Base-by-base conservation (phyloP, 1,140 invertebrate species). In the Lineus longissimus region DNA sequence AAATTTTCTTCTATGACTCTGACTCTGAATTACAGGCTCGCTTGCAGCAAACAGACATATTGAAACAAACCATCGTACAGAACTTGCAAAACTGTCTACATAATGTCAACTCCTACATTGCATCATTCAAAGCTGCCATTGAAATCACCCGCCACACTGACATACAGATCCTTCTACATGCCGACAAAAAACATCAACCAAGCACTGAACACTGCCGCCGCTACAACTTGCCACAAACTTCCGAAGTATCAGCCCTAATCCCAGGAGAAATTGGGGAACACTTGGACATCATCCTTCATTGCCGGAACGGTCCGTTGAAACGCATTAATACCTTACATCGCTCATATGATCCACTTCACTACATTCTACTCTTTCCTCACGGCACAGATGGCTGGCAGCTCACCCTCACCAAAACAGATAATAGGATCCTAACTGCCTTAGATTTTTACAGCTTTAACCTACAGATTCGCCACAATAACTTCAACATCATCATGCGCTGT, bases 181-280 rank as follows among this genome's bases (percentile, higher is more conserved):
- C 80, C 71, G 23, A 71, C 45, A 69, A 73, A 40, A 76, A 81
- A 51, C 71, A 76, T 75, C 73, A 55, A 61, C 82, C 79, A 47
- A 33, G 45, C 40, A 71, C 73, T 25, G 63, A 82, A 74, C 83
- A 86, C 64, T 65, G 57, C 59, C 61, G 82, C 61, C 31, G 57
- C 43, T 77, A 65, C 62, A 85, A 85, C 65, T 68, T 70, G 51
- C 79, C 78, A 47, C 54, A 67, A 40, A 59, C 72, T 57, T 72
- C 77, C 61, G 76, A 80, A 55, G 71, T 76, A 30, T 76, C 76
- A 25, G 69, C 80, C 60, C 64, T 80, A 45, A 66, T 80, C 40
- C 68, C 73, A 19, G 76, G 78, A 31, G 64, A 74, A 63, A 67
- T 73, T 15, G 70, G 71, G 64, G 69, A 72, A 17, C 31, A 64